phyloP scores from a whole-genome alignment of 2,113 vertebrate genomes.

The Muntiacus muntjak region DNA sequence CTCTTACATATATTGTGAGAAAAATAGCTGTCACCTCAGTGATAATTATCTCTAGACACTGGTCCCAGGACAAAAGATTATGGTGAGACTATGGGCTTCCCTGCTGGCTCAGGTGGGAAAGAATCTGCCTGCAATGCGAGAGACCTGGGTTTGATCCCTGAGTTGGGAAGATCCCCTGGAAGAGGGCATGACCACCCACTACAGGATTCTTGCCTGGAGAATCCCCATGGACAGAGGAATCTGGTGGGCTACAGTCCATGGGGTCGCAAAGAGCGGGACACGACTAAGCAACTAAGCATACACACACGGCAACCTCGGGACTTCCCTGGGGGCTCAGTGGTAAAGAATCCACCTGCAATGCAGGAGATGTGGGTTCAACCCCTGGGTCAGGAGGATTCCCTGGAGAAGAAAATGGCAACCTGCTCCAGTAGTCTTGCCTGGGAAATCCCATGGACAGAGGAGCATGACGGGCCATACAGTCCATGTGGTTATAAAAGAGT shows the following conservation, averaged over 20 bases:
- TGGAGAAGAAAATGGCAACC: neutral
- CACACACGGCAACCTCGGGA: neutral
- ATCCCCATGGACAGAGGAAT: neutral
- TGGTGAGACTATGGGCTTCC: neutral
- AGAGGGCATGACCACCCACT: neutral
- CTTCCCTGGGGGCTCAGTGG: neutral
- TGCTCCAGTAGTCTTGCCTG: neutral
- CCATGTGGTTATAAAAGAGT: neutral
- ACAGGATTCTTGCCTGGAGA: neutral
- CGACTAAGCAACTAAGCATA: accelerated
- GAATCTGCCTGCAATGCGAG: neutral
- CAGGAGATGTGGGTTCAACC: neutral
- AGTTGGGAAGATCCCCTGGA: neutral
- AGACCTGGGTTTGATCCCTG: neutral
- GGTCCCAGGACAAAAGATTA: neutral
- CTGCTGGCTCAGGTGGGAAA: neutral
- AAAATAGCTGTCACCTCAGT: neutral
- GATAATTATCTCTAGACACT: neutral
- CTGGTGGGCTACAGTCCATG: neutral
- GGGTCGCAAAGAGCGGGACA: neutral
- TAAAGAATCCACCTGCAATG: neutral
- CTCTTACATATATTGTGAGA: neutral
- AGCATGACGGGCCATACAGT: neutral
- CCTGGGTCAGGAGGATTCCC: neutral
- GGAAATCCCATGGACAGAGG: neutral